Evolutionary conservation across 2,113 vertebrate genomes (phyloP), one percentile per base, ranked within the genome.

Genomic region (Apaloderma vittatum): DNA sequence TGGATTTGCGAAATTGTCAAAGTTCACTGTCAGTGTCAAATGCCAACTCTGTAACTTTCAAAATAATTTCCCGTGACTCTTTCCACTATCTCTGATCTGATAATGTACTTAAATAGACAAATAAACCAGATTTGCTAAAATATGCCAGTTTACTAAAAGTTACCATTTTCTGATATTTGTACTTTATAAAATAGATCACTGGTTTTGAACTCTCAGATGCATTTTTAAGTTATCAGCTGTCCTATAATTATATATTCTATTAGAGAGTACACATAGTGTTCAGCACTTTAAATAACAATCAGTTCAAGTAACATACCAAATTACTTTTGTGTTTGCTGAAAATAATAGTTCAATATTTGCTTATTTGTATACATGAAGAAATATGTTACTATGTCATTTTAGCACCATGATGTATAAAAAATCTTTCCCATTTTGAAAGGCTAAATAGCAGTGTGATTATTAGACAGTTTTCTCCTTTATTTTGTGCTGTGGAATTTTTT

Each of bases 401-500:
- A 97, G 27, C 49, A 96, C 54, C 68, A 91, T 75, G 82, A 94
- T 73, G 49, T 48, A 92, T 91, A 96, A 87, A 75, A 95, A 96
- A 48, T 94, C 14, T 84, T 93, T 93, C 49, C 30, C 9, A 43
- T 93, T 54, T 78, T 96, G 66, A 92, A 97, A 82, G 89, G 86
- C n/a, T 95, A 97, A 97, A 94, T 79, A 96, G 19, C 48, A 93
- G 36, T 67, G 70, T 77, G 65, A 95, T 94, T 94, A 95, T 16
- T 86, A 90, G 75, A 37, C 20, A 68, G 12, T 55, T 90, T 71
- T 72, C 17, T 10, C 59, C 59, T 58, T 77, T 98, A 96, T 94
- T 96, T 94, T 92, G 46, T 95, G 75, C 86, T 90, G 24, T 52
- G n/a, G 70, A 86, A 29, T 8, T 59, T 89, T 97, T 94, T 90